Base-by-base conservation (phyloP, 2,888 invertebrate species). In the Epiblema foenella region DNA sequence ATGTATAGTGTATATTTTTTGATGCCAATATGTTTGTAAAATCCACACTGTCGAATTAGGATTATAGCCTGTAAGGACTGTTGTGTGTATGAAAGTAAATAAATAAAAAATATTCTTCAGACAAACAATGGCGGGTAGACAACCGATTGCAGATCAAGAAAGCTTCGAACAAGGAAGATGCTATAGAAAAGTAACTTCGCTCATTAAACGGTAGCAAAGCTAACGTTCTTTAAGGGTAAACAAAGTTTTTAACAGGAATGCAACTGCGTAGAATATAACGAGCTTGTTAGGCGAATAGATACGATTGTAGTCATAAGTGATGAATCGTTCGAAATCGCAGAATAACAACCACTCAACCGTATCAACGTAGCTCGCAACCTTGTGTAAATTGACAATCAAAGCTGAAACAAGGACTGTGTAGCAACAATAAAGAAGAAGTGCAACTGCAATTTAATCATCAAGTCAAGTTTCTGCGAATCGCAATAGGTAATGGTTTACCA, bases 341-440 rank as follows among this genome's bases (percentile, higher is more conserved):
- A 52, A 52, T 20, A 52, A 29, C 56, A 56, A n/a, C 56, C 29
- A 56, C 56, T 56, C 56, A n/a, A n/a, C 29, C n/a, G 7, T 29
- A 29, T n/a, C 56, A 56, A 24, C 15, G 56, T 24, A 29, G 29
- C n/a, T n/a, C 15, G 9, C n/a, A 56, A 29, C 56, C 56, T 56
- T 56, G 29, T 8, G 9, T 56, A 29, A 29, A 56, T 29, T 56
- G 29, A n/a, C 56, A 29, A 29, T 56, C 29, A 56, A 29, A 56
- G 56, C 56, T 15, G 15, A 54, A 15, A 54, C 20, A 11, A 24
- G 24, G 15, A 24, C n/a, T n/a, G n/a, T n/a, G n/a, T 24, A 29
- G 8, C 15, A n/a, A 15, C 15, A 29, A 54, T 54, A 15, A 12
- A 29, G 12, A 8, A 7, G 15, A 42, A 42, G 15, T 46, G 46